These are phyloP conservation scores for Asbolus verrucosus DNA, from an alignment of 1,140 invertebrate species.

Conservation along the genomic window DNA sequence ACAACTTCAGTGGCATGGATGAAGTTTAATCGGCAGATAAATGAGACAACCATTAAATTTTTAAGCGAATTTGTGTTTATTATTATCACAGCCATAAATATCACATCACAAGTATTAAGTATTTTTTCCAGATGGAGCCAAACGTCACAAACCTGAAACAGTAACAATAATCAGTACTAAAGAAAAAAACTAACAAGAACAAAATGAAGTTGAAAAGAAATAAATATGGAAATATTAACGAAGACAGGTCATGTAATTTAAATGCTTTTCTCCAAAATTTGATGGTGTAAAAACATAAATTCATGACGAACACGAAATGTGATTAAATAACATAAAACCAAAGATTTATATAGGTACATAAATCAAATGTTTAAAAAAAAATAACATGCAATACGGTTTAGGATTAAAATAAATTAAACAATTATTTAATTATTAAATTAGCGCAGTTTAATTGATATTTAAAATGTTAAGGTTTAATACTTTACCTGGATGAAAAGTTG, in stretches of 20 bases:
- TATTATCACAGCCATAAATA: slow-evolving; percentile 39
- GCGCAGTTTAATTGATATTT: slow-evolving; percentile 37
- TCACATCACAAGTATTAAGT: slow-evolving; percentile 28
- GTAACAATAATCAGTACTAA: no score
- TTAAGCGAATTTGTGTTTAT: no score
- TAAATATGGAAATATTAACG: slow-evolving; percentile 10
- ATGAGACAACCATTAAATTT: no score
- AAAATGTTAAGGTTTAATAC: slow-evolving; percentile 38
- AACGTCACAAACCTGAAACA: slow-evolving; percentile 35
- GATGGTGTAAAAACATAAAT: background rate
- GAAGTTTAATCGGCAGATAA: no score
- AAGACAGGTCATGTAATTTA: slow-evolving; percentile 5
- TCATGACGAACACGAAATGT: slow-evolving; percentile 1
- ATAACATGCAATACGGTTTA: slow-evolving; percentile 32
- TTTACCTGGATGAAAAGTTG: slow-evolving; percentile 23
- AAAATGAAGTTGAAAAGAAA: background rate
- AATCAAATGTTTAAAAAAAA: slow-evolving; percentile 13
- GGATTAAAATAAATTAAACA: slow-evolving; percentile 27
- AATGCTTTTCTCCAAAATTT: background rate
- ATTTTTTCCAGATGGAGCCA: background rate
- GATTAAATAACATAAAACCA: background rate
- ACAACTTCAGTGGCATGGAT: no score
- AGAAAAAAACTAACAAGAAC: no score
- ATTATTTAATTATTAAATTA: slow-evolving; percentile 29
- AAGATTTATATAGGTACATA: slow-evolving; percentile 1